phyloP scores from a whole-genome alignment of 1,140 invertebrate species.

The Papilio helenus region DNA sequence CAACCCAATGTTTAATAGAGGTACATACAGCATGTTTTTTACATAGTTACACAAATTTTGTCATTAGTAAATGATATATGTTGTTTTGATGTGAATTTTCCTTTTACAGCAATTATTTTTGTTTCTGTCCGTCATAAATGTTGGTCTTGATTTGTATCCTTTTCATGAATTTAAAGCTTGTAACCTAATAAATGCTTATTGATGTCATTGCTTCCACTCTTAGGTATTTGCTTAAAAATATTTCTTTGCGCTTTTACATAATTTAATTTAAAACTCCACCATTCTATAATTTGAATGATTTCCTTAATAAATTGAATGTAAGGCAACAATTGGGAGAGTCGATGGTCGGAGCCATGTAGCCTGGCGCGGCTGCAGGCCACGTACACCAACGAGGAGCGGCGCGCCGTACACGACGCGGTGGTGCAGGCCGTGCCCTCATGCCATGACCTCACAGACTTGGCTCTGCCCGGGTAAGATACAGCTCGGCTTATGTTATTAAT shows the following conservation, averaged over 20 bases:
- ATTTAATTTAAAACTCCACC: too few species aligned
- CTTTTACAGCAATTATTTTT: constrained; percentile 10
- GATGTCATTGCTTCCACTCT: too few species aligned
- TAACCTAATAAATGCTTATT: not conserved
- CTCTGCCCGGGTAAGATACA: constrained; percentile 52
- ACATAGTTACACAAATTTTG: not conserved
- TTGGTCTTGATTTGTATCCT: constrained; percentile 2
- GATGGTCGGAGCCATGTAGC: constrained; percentile 52
- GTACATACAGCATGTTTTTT: constrained; percentile 47
- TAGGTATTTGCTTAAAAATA: too few species aligned
- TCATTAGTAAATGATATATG: not conserved
- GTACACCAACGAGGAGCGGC: constrained; percentile 65
- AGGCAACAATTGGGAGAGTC: constrained; percentile 51
- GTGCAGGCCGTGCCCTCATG: constrained; percentile 56
- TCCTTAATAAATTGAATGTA: constrained; percentile 54
- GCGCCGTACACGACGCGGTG: constrained; percentile 68
- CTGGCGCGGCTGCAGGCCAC: constrained; percentile 58
- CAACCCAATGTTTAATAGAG: constrained; percentile 62
- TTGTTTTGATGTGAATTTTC: not conserved
- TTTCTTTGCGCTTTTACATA: too few species aligned
- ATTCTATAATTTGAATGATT: constrained; percentile 40
- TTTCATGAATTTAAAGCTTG: not conserved
- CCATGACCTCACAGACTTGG: constrained; percentile 58
- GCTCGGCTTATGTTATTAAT: not conserved
- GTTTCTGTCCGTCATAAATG: not conserved